Evolutionary conservation across 2,113 vertebrate genomes (phyloP).

Genomic region (Poeciliopsis turrubarensis): DNA sequence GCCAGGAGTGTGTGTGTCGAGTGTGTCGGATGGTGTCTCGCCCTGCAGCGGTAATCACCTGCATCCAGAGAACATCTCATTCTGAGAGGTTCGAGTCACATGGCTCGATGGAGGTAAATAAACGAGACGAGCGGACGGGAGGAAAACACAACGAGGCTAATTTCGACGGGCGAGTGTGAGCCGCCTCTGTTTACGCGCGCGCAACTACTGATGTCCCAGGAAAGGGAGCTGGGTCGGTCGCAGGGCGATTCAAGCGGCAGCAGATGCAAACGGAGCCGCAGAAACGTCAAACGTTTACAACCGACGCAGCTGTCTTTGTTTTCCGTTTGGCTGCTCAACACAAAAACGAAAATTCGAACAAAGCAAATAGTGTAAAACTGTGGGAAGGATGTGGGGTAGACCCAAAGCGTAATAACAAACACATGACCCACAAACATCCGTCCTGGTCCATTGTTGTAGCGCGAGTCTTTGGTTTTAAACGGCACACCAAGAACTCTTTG

Average conservation of each 20-base stretch:
- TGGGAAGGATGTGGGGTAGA: neutral
- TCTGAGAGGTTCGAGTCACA: conserved; percentile 38
- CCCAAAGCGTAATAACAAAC: neutral
- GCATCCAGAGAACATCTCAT: conserved; percentile 61
- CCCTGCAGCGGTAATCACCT: conserved; percentile 51
- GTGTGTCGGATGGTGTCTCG: conserved; percentile 22
- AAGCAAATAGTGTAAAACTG: neutral
- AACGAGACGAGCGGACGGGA: neutral
- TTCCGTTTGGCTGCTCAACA: too few relatives aligned
- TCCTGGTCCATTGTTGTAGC: neutral
- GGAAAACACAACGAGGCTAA: neutral
- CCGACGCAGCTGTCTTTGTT: neutral
- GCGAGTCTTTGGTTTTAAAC: neutral
- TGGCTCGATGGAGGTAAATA: neutral
- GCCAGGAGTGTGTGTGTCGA: conserved; percentile 19
- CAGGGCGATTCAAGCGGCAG: neutral
- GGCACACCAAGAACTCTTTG: neutral
- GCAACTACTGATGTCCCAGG: neutral
- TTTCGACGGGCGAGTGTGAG: neutral
- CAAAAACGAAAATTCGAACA: neutral
- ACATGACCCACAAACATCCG: neutral
- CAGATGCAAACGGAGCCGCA: neutral
- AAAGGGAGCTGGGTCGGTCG: neutral
- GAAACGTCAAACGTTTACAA: neutral
- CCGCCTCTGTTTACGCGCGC: neutral